Evolutionary conservation across 2,888 invertebrate species (phyloP).

Genomic region (Aphidius colemani): DNA sequence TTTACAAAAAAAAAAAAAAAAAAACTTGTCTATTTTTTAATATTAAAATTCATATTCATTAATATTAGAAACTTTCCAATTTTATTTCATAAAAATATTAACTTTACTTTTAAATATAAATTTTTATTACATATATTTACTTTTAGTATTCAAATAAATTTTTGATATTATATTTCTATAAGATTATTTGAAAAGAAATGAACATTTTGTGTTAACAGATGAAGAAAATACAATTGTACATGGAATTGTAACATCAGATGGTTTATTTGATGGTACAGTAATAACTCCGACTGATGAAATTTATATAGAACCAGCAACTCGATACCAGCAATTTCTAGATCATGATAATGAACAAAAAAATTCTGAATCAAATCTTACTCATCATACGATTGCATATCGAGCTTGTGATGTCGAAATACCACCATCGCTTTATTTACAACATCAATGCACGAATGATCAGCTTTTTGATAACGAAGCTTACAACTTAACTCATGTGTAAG

Average conservation of each 20-base stretch:
- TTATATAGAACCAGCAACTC: conserved; percentile 78
- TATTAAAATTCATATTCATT: too few relatives aligned
- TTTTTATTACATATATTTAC: too few relatives aligned
- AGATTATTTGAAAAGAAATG: too few relatives aligned
- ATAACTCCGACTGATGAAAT: conserved; percentile 76
- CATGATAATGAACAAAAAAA: conserved; percentile 43
- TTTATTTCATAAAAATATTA: too few relatives aligned
- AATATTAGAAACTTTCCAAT: too few relatives aligned
- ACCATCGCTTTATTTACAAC: background rate
- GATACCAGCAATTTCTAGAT: conserved; percentile 61
- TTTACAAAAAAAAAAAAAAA: too few relatives aligned
- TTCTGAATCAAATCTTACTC: conserved; percentile 46
- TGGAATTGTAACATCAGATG: conserved; percentile 81
- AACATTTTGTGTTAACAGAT: conserved; percentile 63
- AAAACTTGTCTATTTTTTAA: too few relatives aligned
- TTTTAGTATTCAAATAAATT: too few relatives aligned
- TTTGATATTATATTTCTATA: too few relatives aligned
- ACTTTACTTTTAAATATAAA: too few relatives aligned
- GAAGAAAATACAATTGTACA: conserved; percentile 79
- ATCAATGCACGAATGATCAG: background rate
- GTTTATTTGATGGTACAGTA: conserved; percentile 87
- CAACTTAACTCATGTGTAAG: too few relatives aligned
- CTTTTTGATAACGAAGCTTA: too few relatives aligned
- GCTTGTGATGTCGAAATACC: conserved; percentile 70
- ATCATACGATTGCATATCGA: conserved; percentile 83